Evolutionary conservation across 2,797 vertebrate genomes (phyloP), one percentile per base, ranked within the genome.

Genomic region (Anguilla anguilla): DNA sequence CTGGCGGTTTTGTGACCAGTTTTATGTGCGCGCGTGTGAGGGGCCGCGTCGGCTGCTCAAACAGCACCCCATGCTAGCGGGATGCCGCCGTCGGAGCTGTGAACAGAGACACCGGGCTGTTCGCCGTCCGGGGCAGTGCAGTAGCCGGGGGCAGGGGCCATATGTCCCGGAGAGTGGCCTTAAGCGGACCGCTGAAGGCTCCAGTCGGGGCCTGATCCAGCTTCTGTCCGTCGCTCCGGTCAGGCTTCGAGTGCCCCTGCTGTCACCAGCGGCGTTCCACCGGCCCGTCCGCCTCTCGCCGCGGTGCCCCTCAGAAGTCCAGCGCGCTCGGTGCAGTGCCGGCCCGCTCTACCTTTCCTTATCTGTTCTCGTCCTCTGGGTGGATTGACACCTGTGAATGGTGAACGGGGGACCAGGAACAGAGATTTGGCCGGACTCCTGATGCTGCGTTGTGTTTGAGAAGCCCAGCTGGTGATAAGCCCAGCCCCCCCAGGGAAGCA

Each of bases 31-130:
- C 59, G 87, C 39, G 31, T 85, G 86, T 55, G 83, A 25, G 77
- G 22, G n/a, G 77, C 77, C 17, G 31, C 43, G 51, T 57, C 10
- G 49, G 69, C 49, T 77, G 35, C 10, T 46, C 61, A 61, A 82
- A 57, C 74, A 86, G 86, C 7, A 11, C 17, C 1, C 10, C 28
- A 55, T 59, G 53, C 74, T 61, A 15, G 53, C 59, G 25, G 31
- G 28, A 53, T 72, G 85, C 64, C 49, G 43, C 51, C 43, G 49
- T 22, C 17, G 5, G 19, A 9, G 43, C 77, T 43, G 87, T 72
- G 91, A 92, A 88, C 0, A 53, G 86, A 90, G 92, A 91, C 51
- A 87, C 86, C 4, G 55, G 57, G 59, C 22, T 19, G 35, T 74
- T 35, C 31, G 1, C 11, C 11, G 28, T 43, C 35, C 74, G 43